phyloP scores from a whole-genome alignment of 2,113 vertebrate genomes.

The Pseudolaguvia tuberculata region DNA sequence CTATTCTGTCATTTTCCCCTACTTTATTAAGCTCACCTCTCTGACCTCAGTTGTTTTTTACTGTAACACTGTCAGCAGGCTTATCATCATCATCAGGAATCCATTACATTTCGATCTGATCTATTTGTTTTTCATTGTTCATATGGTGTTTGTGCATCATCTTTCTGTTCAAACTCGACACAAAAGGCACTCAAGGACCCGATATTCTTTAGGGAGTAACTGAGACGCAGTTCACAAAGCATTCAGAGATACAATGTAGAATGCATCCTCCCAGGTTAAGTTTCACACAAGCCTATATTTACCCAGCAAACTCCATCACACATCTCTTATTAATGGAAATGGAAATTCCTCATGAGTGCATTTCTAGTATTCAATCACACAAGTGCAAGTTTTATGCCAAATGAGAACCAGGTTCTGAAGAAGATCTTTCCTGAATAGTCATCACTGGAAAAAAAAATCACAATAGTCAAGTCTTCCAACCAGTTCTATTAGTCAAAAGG shows the following conservation, averaged over 20 bases:
- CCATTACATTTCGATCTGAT: slow-evolving; percentile 31
- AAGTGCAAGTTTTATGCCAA: background rate
- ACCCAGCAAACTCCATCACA: slow-evolving; percentile 23
- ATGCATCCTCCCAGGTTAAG: slow-evolving; percentile 40
- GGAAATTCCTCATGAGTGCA: slow-evolving; percentile 29
- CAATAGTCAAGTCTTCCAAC: slow-evolving; percentile 15
- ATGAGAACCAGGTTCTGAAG: background rate
- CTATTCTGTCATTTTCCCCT: background rate
- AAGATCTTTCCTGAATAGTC: background rate
- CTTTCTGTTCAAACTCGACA: slow-evolving; percentile 32
- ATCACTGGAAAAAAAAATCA: background rate
- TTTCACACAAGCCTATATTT: slow-evolving; percentile 48
- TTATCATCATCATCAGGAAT: slow-evolving; percentile 26
- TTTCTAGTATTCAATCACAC: slow-evolving; percentile 28
- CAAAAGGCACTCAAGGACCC: slow-evolving; percentile 38
- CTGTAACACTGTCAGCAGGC: slow-evolving; percentile 12
- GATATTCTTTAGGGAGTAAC: slow-evolving; percentile 22
- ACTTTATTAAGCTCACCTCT: background rate
- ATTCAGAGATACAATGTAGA: slow-evolving; percentile 39
- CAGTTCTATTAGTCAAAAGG: slow-evolving; percentile 24
- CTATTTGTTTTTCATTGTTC: slow-evolving; percentile 29
- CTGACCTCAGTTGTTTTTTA: slow-evolving; percentile 3
- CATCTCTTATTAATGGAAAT: slow-evolving; percentile 42
- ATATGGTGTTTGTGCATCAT: slow-evolving; percentile 33
- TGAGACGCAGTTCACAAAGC: slow-evolving; percentile 45